Base-by-base conservation (phyloP, 2,888 invertebrate genomes). In the Phanerotoma sp. region DNA sequence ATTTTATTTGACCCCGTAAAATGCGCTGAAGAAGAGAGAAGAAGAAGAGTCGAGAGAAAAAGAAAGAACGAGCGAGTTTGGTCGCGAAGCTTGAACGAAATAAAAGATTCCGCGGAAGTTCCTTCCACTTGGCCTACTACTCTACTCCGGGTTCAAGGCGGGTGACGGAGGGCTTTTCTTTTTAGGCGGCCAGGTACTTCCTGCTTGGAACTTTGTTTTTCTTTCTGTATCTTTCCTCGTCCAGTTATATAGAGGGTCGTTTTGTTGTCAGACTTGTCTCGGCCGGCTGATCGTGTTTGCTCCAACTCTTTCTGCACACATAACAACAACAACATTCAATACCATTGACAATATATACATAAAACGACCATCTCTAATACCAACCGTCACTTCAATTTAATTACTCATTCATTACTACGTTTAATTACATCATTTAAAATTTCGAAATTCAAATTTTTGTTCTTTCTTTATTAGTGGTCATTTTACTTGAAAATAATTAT, bases 91-190 rank as follows among this genome's bases (percentile, higher is more conserved):
- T 61, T 57, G 60, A 66, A 64, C 63, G 65, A 70, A 70, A 70
- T 67, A 70, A 70, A 69, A 71, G 66, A 61, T 66, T 61, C 51
- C 57, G 60, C 65, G 67, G 65, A 71, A 71, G 65, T 73, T 73
- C 63, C 67, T 69, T 70, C 72, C 72, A 73, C 69, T 74, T 74
- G 74, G 75, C 74, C 74, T 74, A 74, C 74, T 74, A 75, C 72
- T 74, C 74, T 70, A 73, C 70, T 74, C 69, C 67, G 67, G 64
- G 63, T 63, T 62, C 58, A 51, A 47, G 56, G 61, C 63, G 66
- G 62, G 62, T 63, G 59, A 64, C 62, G 64, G 66, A 66, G 45
- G 64, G 67, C 66, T 72, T 71, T 72, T 70, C 68, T 71, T 71
- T 72, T 71, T 70, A 68, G 64, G 66, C 47, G 53, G 49, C 54